Base-by-base conservation (phyloP, 2,888 invertebrate species). In the Hypolimnas misippus region DNA sequence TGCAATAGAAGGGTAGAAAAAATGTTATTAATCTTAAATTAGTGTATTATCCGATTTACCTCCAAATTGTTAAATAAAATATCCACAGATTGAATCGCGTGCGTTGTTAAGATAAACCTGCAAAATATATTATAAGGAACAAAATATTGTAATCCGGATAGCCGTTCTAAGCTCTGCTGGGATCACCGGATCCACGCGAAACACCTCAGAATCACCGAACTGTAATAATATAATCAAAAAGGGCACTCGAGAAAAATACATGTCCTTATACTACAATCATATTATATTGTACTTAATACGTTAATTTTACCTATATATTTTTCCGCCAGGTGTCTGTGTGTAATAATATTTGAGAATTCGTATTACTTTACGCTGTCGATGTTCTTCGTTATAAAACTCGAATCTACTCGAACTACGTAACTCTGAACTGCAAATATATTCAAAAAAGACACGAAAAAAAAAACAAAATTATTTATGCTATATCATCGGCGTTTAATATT, bases 211-310 rank as follows among this genome's bases (percentile, higher is more conserved):
- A 21, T 21, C 44, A 46, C 44, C 19, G 44, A 21, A 46, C 44
- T 46, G 44, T 46, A 46, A 46, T 19, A 12, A 46, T 46, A 46
- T 46, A 46, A 38, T n/a, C 12, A 46, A 21, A 40, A 19, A 46
- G 17, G 44, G 44, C 44, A 46, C 44, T 21, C 12, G 19, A 6
- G 44, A 5, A 19, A 21, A 21, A n/a, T 46, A 46, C 5, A 46
- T 21, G 44, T 21, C 44, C 44, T 46, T 21, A 46, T 46, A 46
- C 5, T 21, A 17, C 16, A 17, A 42, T 16, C 17, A 42, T 19
- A 12, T 10, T n/a, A 17, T 17, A 42, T 42, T 8, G 14, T 42
- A 7, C 17, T 17, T 17, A 10, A 17, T 42, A 6, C 1, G 8
- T 42, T 10, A 8, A 6, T 42, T 14, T 38, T 44, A 44, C 44